Base-by-base conservation (phyloP, 2,113 vertebrate genomes). In the Platanista minor region DNA sequence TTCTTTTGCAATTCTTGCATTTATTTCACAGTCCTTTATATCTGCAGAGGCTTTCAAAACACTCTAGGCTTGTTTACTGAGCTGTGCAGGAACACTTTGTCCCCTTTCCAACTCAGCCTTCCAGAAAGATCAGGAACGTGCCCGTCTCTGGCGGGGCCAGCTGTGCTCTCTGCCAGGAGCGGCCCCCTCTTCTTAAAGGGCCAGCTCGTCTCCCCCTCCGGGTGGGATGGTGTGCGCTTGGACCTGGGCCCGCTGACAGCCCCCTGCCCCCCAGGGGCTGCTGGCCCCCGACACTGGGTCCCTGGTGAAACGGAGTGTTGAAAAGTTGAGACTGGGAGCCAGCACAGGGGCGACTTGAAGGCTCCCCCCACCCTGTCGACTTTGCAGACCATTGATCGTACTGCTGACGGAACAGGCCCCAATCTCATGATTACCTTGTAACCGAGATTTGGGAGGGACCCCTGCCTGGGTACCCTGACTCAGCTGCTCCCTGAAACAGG, bases 31-130 rank as follows among this genome's bases (percentile, higher is more conserved):
- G 97, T 94, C 96, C 97, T 98, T 98, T 98, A 64, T 97, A 95
- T 98, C 46, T 94, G 97, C 97, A 96, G 98, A 96, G 85, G 97
- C 98, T 98, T 98, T 98, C 98, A 98, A 97, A 98, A 98, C 98
- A 96, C 98, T 98, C 96, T 64, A 89, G 96, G 90, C 87, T 97
- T 98, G 98, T 98, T 99, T 98, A 98, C 98, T 71, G 66, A 94
- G 88, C 96, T 36, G 62, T 97, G 96, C 96, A 85, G 94, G 99
- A 98, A 98, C 98, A 97, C 98, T 97, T 87, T 98, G 98, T 98
- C 98, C 98, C 94, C 25, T 96, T 94, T 97, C 96, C 97, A 97
- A 88, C 89, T 91, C 95, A 85, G 98, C 92, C 98, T 98, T 98
- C 82, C 97, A 98, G 98, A 95, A 3, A 3, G 52, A 77, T 25